These are phyloP conservation scores for Prosapia bicincta DNA, from an alignment of 2,888 invertebrate species.

Conservation along the genomic window DNA sequence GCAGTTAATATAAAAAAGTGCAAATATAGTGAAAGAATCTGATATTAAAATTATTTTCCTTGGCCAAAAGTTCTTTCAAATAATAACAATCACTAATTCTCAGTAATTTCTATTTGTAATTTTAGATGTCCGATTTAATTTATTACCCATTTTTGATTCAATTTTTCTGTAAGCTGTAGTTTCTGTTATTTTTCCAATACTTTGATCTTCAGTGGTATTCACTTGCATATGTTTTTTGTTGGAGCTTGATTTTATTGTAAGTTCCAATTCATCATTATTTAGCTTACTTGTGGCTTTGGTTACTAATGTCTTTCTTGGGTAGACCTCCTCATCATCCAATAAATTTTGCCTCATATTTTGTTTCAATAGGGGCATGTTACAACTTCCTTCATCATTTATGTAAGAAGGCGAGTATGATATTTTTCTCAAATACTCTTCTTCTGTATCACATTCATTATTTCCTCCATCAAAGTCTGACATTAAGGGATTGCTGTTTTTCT, in stretches of 20 bases:
- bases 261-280: neutral
- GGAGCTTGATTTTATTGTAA: too few species aligned
- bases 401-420: too few species aligned
- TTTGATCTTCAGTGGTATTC: neutral
- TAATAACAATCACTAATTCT: too few species aligned
- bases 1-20: too few species aligned
- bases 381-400: too few species aligned
- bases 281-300: neutral
- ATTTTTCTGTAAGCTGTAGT: neutral
- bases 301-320: neutral
- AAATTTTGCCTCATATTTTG: too few species aligned
- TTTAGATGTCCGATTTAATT: too few species aligned
- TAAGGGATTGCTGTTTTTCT: neutral
- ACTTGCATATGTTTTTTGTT: neutral
- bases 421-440: neutral
- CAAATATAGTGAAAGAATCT: too few species aligned
- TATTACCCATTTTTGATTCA: neutral
- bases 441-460: neutral
- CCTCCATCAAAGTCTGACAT: neutral
- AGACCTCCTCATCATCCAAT: neutral
- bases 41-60: too few species aligned
- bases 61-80: too few species aligned
- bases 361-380: too few species aligned
- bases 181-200: neutral
- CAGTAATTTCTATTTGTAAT: too few species aligned